Evolutionary conservation across 2,888 invertebrate genomes (phyloP).

Genomic region (Kryphioiulus occultus): DNA sequence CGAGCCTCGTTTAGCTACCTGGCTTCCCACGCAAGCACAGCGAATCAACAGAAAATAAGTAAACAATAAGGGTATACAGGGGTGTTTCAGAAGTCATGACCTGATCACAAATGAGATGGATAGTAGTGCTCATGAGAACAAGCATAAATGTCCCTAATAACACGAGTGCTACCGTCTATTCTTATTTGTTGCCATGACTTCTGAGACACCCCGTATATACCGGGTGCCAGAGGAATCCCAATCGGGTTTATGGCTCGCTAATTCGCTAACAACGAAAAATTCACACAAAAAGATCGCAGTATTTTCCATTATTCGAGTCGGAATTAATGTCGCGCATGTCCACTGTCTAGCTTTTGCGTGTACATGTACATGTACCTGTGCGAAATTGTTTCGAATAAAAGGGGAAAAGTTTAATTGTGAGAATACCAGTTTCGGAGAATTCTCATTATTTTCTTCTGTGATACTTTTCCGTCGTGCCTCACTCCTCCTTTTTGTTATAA

Average conservation of each 20-base stretch:
- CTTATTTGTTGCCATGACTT: too few species aligned
- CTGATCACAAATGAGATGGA: too few species aligned
- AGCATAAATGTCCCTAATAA: too few species aligned
- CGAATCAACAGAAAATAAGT: neutral
- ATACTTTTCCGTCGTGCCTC: neutral
- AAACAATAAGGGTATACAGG: neutral
- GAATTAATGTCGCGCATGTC: conserved; percentile 10
- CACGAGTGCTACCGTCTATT: too few species aligned
- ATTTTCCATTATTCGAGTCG: neutral
- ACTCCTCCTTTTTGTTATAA: neutral
- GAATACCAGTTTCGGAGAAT: conserved; percentile 7
- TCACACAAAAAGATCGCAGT: neutral
- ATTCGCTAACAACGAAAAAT: too few species aligned
- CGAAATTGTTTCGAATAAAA: neutral
- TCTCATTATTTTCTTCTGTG: neutral
- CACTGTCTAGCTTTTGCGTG: neutral
- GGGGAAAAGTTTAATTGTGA: conserved; percentile 2
- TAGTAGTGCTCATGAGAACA: too few species aligned
- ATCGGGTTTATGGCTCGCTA: too few species aligned
- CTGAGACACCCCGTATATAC: too few species aligned
- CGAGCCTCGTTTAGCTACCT: neutral
- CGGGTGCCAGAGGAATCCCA: too few species aligned
- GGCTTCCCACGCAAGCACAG: conserved; percentile 4
- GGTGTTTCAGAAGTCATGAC: too few species aligned
- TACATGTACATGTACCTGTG: neutral